Conservation (phyloP, 1,140 invertebrate genomes). For the Drosophila orena region DNA sequence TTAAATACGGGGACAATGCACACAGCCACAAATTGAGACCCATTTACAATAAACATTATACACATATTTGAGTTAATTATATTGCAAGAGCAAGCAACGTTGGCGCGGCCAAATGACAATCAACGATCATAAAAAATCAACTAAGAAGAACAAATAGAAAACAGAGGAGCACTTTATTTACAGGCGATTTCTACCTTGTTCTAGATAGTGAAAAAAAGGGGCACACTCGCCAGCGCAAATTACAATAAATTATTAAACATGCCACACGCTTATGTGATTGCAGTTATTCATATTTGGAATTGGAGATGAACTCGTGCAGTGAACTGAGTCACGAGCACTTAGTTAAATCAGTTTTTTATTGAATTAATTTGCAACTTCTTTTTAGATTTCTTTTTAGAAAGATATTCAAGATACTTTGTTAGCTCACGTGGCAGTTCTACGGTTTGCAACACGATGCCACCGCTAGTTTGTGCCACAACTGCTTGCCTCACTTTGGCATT, state of each 20-base stretch:
- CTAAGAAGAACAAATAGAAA: constrained; percentile 24
- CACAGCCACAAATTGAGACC: constrained; percentile 39
- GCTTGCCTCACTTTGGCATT: constrained; percentile 20
- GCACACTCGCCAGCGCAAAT: constrained; percentile 55
- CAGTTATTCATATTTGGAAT: constrained; percentile 62
- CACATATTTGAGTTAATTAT: constrained; percentile 80
- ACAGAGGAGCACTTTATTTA: constrained; percentile 53
- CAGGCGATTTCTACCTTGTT: constrained; percentile 54
- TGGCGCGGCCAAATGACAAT: constrained; percentile 43
- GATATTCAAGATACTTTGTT: too few relatives aligned
- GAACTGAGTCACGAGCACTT: neutral
- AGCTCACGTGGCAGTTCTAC: neutral
- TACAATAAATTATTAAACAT: constrained; percentile 83
- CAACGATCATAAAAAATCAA: constrained; percentile 37
- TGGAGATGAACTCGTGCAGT: neutral
- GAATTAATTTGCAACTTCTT: too few relatives aligned
- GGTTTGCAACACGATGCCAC: neutral
- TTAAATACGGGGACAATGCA: constrained; percentile 65
- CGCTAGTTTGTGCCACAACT: constrained; percentile 26
- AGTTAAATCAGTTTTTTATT: too few relatives aligned
- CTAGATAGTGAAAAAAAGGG: neutral
- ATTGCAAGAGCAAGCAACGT: constrained; percentile 54
- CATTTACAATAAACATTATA: constrained; percentile 78
- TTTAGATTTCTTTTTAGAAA: too few relatives aligned
- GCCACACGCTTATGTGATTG: constrained; percentile 55